These are phyloP conservation scores for Amiota mariae DNA, from an alignment of 2,888 invertebrate genomes.

Conservation along the genomic window DNA sequence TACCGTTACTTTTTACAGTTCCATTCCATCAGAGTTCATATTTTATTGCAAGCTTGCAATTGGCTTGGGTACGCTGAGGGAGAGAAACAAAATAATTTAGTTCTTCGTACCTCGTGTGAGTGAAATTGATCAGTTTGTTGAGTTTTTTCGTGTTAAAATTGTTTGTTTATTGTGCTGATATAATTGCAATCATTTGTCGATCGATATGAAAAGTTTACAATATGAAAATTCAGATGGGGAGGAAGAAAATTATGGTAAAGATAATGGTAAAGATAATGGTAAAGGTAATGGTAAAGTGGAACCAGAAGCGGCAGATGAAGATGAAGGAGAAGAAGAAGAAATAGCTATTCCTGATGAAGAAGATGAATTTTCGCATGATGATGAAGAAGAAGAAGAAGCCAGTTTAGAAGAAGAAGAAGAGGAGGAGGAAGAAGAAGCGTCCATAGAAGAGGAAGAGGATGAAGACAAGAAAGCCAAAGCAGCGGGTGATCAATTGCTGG, in stretches of 20 bases:
- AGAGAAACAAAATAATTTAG: too few relatives aligned
- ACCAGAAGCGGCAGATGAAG: neutral
- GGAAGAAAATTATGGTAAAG: neutral
- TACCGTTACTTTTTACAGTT: too few relatives aligned
- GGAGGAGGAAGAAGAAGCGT: neutral
- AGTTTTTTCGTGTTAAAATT: neutral
- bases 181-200: neutral
- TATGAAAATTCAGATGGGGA: conserved; percentile 22
- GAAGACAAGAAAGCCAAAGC: neutral
- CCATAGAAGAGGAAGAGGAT: conserved; percentile 5
- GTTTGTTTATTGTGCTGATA: neutral
- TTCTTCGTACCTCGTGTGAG: too few relatives aligned
- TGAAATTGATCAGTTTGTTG: too few relatives aligned
- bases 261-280: neutral
- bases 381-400: neutral
- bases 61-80: too few relatives aligned
- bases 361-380: neutral
- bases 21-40: too few relatives aligned
- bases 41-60: too few relatives aligned
- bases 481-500: neutral
- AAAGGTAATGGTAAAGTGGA: neutral
- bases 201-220: neutral
- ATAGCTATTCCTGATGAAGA: neutral
- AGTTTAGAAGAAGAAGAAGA: conserved; percentile 15
- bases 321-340: neutral